Evolutionary conservation across 2,888 invertebrate species (phyloP).

Genomic region (Terebella lapidaria): DNA sequence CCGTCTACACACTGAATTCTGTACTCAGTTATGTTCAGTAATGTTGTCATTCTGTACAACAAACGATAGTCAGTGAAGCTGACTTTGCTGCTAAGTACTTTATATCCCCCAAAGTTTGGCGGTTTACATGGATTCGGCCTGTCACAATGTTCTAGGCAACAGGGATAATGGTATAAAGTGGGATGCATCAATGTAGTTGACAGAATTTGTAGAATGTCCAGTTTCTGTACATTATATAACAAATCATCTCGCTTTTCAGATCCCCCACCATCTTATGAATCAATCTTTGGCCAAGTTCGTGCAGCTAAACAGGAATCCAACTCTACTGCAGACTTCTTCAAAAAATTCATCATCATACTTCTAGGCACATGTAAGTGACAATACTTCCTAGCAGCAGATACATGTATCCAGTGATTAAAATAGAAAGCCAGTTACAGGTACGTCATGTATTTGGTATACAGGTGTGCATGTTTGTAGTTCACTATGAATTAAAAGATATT

Average conservation of each 20-base stretch:
- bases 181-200: not conserved
- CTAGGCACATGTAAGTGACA: constrained; percentile 63
- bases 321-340: constrained; percentile 62
- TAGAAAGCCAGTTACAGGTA: not conserved
- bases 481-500: constrained; percentile 2
- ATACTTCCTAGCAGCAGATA: not conserved
- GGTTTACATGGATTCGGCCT: too few relatives aligned
- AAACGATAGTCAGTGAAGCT: too few relatives aligned
- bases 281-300: constrained; percentile 63
- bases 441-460: too few relatives aligned
- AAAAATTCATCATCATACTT: constrained; percentile 58
- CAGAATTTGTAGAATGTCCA: not conserved
- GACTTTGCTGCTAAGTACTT: too few relatives aligned
- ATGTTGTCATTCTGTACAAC: too few relatives aligned
- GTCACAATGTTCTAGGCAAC: too few relatives aligned
- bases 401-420: not conserved
- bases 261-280: constrained; percentile 67
- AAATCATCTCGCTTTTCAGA: constrained; percentile 22
- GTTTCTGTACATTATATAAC: not conserved
- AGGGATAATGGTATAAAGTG: not conserved
- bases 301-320: constrained; percentile 62
- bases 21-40: too few relatives aligned
- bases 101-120: too few relatives aligned
- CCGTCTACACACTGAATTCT: too few relatives aligned
- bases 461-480: too few relatives aligned